Evolutionary conservation across 2,113 vertebrate genomes (phyloP), one percentile per base, ranked within the genome.

Genomic region (Aspiorhynchus laticeps): DNA sequence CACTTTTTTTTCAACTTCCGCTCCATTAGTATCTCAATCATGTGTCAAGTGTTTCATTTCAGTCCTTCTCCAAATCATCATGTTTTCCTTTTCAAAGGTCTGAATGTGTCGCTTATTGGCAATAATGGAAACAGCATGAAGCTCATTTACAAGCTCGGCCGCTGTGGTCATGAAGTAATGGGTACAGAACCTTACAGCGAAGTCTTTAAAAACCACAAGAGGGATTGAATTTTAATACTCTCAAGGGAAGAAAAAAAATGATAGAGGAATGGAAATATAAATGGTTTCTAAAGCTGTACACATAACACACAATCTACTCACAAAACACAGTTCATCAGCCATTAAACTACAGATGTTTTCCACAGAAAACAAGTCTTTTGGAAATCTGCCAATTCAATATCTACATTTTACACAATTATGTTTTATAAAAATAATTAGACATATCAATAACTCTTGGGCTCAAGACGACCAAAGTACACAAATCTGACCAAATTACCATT

Each of bases 151-250:
- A 86, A 85, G 79, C 41, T 43, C 17, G 31, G 33, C 80, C 76
- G 7, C 85, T 86, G 89, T 21, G 87, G 90, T 90, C 89, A 91
- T 91, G 90, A 92, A 87, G 91, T 92, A 88, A 94, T 91, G 89
- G 89, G 88, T 92, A 89, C 87, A 89, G 89, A 93, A 92, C 41
- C 85, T 79, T 56, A 75, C 83, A 87, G 88, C 33, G 21, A 26
- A 86, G 83, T 71, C 38, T 74, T 86, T 83, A 7, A 10, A 85
- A 90, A 90, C 91, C 90, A 87, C 90, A 87, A 87, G 86, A 7
- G 69, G 85, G 86, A 83, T 88, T 85, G 89, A 33, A 9, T 89
- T 75, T 78, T 46, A 59, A 87, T 80, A 41, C 33, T 17, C 53
- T 75, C 17, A 14, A 84, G 46, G 43, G 43, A 17, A 51, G 19